These are phyloP conservation scores for Seira sanloemensis DNA, from an alignment of 2,888 invertebrate species.

Conservation along the genomic window DNA sequence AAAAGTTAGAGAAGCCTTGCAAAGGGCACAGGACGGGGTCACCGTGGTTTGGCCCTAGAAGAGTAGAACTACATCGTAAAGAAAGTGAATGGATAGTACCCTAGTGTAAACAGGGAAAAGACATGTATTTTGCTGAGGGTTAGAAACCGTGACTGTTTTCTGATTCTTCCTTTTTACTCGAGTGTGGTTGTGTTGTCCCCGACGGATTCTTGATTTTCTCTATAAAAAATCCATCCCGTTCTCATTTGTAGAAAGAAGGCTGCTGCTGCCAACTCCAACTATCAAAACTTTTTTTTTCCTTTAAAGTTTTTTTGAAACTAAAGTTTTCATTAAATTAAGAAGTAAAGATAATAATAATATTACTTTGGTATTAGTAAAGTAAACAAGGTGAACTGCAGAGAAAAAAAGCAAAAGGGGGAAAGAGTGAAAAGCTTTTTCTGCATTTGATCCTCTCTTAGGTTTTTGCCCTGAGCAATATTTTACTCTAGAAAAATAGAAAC, in stretches of 20 bases:
- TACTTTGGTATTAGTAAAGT: not conserved
- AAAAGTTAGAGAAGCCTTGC: too few relatives aligned
- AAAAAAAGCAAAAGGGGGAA: not conserved
- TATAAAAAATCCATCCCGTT: not conserved
- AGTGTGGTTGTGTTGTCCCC: too few relatives aligned
- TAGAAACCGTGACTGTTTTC: not conserved
- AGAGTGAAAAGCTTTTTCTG: conserved; percentile 13
- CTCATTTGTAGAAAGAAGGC: too few relatives aligned
- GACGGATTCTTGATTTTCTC: not conserved
- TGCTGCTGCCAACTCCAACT: not conserved
- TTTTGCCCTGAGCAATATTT: conserved; percentile 39
- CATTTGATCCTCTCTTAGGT: conserved; percentile 34
- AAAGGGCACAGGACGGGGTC: too few relatives aligned
- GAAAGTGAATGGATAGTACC: too few relatives aligned
- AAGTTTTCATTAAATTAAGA: conserved; percentile 52
- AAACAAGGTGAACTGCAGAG: not conserved
- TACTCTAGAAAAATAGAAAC: not conserved
- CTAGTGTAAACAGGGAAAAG: not conserved
- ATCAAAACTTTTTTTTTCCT: not conserved
- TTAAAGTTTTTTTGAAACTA: not conserved
- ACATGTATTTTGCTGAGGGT: not conserved
- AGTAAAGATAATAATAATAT: conserved; percentile 38
- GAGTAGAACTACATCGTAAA: too few relatives aligned
- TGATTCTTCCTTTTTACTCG: not conserved
- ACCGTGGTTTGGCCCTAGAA: too few relatives aligned